These are phyloP conservation scores for Bubo blakistoni DNA, from an alignment of 2,113 vertebrate genomes.

Conservation along the genomic window DNA sequence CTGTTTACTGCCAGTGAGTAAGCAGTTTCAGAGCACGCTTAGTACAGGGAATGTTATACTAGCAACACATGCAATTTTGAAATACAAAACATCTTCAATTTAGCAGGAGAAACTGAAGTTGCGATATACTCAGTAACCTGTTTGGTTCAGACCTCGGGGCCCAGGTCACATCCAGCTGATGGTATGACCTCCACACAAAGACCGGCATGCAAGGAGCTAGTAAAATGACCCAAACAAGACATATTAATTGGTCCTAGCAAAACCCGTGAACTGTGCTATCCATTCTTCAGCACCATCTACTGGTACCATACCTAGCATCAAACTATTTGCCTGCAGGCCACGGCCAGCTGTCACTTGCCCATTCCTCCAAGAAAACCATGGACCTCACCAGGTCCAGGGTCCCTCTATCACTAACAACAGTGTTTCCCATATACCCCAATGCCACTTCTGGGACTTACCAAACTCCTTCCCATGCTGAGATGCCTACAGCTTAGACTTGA, in stretches of 20 bases:
- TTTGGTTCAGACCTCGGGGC: background rate
- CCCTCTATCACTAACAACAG: background rate
- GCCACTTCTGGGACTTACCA: background rate
- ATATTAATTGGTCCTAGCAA: background rate
- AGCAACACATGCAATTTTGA: background rate
- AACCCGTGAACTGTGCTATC: background rate
- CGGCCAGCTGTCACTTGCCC: background rate
- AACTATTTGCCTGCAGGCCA: background rate
- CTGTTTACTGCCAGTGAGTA: background rate
- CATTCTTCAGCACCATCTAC: slow-evolving; percentile 59
- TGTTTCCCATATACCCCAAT: background rate
- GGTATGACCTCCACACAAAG: background rate
- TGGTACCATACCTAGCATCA: background rate
- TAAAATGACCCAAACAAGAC: background rate
- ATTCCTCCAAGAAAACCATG: background rate
- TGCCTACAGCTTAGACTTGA: background rate
- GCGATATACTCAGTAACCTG: background rate
- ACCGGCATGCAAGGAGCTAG: rapidly evolving
- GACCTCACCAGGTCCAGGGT: background rate
- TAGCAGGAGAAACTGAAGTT: background rate
- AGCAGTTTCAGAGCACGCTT: background rate
- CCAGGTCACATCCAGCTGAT: rapidly evolving
- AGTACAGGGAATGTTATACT: background rate
- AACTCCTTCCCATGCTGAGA: background rate
- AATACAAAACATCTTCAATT: background rate